Conservation (phyloP, 92 coral and sea anemone species). For the Muricea muricata region DNA sequence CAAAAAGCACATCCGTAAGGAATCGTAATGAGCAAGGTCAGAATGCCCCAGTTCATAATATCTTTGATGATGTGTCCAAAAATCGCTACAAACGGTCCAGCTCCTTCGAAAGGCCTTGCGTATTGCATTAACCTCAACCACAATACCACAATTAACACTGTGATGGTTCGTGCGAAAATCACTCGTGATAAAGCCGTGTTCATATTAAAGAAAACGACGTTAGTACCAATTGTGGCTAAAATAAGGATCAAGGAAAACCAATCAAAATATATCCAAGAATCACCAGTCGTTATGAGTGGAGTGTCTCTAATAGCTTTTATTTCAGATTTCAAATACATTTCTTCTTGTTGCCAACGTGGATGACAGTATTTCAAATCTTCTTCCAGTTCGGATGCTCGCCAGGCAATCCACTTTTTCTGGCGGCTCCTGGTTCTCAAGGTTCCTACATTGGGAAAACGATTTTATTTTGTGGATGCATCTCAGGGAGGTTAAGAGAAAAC, state of each 20-base stretch:
- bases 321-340: slow-evolving; percentile 16
- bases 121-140: slow-evolving; percentile 75
- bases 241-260: slow-evolving; percentile 39
- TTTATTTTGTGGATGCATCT: too few relatives aligned
- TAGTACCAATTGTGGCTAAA: slow-evolving; percentile 24
- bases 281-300: slow-evolving; percentile 16
- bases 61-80: slow-evolving; percentile 64
- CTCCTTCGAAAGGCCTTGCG: slow-evolving; percentile 72
- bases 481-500: too few relatives aligned
- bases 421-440: slow-evolving; percentile 42
- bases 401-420: slow-evolving; percentile 28
- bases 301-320: slow-evolving; percentile 26
- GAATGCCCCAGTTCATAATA: slow-evolving; percentile 67
- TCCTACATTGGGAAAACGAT: too few relatives aligned
- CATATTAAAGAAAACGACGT: slow-evolving; percentile 13
- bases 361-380: slow-evolving; percentile 32
- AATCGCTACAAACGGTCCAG: slow-evolving; percentile 77
- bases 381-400: slow-evolving; percentile 38
- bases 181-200: neutral
- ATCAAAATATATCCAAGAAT: slow-evolving; percentile 44
- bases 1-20: slow-evolving; percentile 72
- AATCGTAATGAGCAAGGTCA: slow-evolving; percentile 55
- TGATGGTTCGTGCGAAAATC: slow-evolving; percentile 1
- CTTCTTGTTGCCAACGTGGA: slow-evolving; percentile 48
- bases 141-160: slow-evolving; percentile 42